A percentile compares a stretch with the other conserved stretches of the same genome.
phyloP scores from a whole-genome alignment of 53 echinoderm and acorn worm genomes.

The Henricia sp. region DNA sequence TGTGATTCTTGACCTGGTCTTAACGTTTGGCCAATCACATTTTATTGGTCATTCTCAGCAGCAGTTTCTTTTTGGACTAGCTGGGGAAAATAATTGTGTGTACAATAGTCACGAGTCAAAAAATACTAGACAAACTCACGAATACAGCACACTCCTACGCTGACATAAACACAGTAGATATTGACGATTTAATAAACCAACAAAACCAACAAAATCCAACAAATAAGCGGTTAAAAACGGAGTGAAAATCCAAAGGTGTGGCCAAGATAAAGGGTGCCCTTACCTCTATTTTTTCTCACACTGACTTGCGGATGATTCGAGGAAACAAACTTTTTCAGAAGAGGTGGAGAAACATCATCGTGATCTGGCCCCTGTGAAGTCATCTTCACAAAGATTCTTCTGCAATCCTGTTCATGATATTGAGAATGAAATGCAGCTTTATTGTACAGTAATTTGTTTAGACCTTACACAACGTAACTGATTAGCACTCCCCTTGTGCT shows the following conservation, averaged over 20 bases:
- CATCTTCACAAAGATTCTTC: constrained; percentile 22
- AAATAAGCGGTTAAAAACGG: not conserved
- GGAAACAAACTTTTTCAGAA: constrained; percentile 22
- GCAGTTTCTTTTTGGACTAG: no score
- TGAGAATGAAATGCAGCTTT: no score
- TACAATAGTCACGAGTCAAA: not conserved
- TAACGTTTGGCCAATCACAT: no score
- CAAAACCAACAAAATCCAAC: not conserved
- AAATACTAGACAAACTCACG: not conserved
- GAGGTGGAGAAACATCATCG: constrained; percentile 15
- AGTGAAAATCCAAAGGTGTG: not conserved
- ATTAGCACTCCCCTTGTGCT: no score
- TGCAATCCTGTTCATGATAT: not conserved
- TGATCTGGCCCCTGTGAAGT: constrained; percentile 35
- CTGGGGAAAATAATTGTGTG: no score
- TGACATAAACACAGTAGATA: not conserved
- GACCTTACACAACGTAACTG: no score
- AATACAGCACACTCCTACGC: not conserved
- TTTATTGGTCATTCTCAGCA: no score
- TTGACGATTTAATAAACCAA: not conserved
- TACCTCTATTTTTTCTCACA: constrained; percentile 41
- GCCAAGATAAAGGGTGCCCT: not conserved
- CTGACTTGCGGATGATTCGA: not conserved
- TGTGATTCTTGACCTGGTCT: no score
- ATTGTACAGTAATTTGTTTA: no score